These are phyloP conservation scores for Sapajus apella DNA, from an alignment of 2,113 vertebrate species.

Conservation along the genomic window DNA sequence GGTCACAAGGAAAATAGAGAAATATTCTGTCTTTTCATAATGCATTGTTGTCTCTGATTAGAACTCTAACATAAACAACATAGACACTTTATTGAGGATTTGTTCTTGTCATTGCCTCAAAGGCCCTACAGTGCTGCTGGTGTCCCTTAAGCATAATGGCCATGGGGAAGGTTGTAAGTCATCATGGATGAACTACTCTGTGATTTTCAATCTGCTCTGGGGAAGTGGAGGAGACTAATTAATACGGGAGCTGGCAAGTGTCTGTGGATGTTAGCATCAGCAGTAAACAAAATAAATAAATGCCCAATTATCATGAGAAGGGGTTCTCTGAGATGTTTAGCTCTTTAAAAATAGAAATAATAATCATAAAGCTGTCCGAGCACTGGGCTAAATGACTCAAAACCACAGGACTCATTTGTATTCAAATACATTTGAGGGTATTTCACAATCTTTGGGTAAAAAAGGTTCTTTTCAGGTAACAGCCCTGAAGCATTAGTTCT, in stretches of 20 bases:
- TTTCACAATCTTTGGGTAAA: not conserved
- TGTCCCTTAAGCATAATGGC: not conserved
- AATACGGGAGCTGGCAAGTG: not conserved
- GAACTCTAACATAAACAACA: not conserved
- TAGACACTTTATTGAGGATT: not conserved
- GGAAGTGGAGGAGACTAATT: not conserved
- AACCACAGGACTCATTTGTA: not conserved
- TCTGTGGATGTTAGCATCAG: not conserved
- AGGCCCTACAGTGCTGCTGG: not conserved
- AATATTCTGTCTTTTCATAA: not conserved
- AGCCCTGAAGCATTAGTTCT: not conserved
- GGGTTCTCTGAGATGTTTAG: not conserved
- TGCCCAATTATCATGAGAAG: not conserved
- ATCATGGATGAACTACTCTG: not conserved
- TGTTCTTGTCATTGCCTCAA: not conserved
- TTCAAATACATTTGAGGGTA: not conserved
- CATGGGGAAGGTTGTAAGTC: not conserved
- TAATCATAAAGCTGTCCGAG: not conserved
- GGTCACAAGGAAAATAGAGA: not conserved
- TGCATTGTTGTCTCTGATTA: constrained; percentile 38
- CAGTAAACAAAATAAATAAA: not conserved
- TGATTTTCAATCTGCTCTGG: not conserved
- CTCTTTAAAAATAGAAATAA: not conserved
- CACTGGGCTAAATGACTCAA: not conserved
- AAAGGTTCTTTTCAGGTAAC: not conserved